Evolutionary conservation across 2,888 invertebrate genomes (phyloP).

Genomic region (Empis stercorea): DNA sequence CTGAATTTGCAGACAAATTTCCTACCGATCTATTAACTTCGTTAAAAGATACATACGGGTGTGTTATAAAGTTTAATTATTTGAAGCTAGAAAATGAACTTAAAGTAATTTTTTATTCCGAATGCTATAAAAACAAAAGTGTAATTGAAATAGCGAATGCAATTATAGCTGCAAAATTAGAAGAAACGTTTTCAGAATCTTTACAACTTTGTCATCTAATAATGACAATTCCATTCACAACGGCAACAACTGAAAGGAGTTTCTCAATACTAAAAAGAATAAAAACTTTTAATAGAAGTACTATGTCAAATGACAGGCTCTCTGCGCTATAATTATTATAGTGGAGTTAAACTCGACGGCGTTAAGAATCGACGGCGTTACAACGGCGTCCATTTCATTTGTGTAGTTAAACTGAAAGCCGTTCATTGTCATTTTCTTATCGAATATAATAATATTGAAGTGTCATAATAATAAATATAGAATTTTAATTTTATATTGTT

Average conservation of each 20-base stretch:
- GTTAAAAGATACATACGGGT: not conserved
- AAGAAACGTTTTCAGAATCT: not conserved
- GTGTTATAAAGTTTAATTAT: not conserved
- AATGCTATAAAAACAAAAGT: constrained; percentile 1
- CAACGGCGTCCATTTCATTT: too few relatives aligned
- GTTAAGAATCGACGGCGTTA: too few relatives aligned
- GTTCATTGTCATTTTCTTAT: too few relatives aligned
- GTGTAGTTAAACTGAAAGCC: too few relatives aligned
- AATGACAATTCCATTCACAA: constrained; percentile 2
- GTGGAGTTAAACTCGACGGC: too few relatives aligned
- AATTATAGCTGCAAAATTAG: too few relatives aligned
- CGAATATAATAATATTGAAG: too few relatives aligned
- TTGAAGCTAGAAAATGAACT: constrained; percentile 2
- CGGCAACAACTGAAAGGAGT: constrained; percentile 2
- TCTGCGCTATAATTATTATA: not conserved
- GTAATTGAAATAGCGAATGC: not conserved
- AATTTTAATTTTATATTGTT: too few relatives aligned
- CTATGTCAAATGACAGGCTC: not conserved
- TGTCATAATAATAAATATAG: too few relatives aligned
- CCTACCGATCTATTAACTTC: constrained; percentile 1
- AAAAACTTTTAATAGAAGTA: not conserved
- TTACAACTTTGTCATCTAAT: constrained; percentile 1
- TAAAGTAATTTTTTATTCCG: not conserved
- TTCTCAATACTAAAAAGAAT: not conserved
- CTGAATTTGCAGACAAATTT: constrained; percentile 1